Evolutionary conservation across 2,888 invertebrate genomes (phyloP).

Genomic region (Ophion ventricosus): DNA sequence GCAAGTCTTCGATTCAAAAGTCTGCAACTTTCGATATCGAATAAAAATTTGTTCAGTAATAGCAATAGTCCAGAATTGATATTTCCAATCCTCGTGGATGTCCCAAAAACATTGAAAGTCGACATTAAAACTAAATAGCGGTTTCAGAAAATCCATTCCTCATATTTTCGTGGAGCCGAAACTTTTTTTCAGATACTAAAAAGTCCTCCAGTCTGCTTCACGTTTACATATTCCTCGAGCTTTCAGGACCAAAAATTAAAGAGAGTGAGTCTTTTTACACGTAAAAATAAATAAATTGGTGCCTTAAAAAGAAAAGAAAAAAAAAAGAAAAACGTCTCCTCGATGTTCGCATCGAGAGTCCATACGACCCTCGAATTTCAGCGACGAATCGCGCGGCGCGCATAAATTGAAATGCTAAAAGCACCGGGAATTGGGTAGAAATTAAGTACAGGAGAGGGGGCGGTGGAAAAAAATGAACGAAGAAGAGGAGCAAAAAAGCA

Average conservation of each 20-base stretch:
- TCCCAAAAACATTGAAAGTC: no score
- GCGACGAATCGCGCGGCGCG: conserved; percentile 76
- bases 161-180: neutral
- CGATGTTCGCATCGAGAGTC: conserved; percentile 14
- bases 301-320: neutral
- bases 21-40: no score
- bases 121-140: no score
- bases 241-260: neutral
- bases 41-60: no score
- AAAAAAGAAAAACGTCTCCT: conserved; percentile 7
- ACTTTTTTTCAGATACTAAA: neutral
- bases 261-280: conserved; percentile 7
- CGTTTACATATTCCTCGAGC: neutral
- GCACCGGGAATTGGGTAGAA: conserved; percentile 80
- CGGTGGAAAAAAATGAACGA: conserved; percentile 59
- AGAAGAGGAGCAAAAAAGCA: conserved; percentile 46
- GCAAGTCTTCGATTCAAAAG: no score
- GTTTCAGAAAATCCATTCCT: neutral
- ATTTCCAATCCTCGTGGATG: neutral
- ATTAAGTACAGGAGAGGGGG: conserved; percentile 77
- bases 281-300: conserved; percentile 25
- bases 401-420: conserved; percentile 82
- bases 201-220: neutral
- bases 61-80: no score
- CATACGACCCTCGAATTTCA: conserved; percentile 62